Percentiles rank a stretch among this genome's conserved stretches.
phyloP scores from a whole-genome alignment of 1,140 invertebrate genomes.

The Tribolium madens region DNA sequence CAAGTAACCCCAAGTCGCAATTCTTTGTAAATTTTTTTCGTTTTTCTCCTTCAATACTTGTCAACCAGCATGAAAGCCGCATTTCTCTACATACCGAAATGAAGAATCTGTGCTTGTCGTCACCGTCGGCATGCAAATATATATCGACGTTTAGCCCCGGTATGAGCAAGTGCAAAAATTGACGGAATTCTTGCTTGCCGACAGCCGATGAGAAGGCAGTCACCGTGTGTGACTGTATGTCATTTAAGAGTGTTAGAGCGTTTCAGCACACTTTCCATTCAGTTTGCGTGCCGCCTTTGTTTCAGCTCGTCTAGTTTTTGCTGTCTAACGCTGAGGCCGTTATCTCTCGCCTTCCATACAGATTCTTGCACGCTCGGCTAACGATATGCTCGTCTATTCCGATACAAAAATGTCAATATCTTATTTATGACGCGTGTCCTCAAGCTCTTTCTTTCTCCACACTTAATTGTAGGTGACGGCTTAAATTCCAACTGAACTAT shows the following conservation, averaged over 20 bases:
- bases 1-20: not conserved
- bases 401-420: slow-evolving; percentile 41
- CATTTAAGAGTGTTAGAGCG: slow-evolving; percentile 37
- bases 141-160: slow-evolving; percentile 2
- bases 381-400: slow-evolving; percentile 37
- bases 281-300: slow-evolving; percentile 34
- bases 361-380: slow-evolving; percentile 31
- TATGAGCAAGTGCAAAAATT: slow-evolving; percentile 12
- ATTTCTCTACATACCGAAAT: not conserved
- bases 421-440: slow-evolving; percentile 33
- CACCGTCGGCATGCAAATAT: slow-evolving; percentile 9
- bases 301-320: slow-evolving; percentile 38
- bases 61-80: not conserved
- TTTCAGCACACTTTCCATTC: slow-evolving; percentile 38
- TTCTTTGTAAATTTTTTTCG: not conserved
- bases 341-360: slow-evolving; percentile 37
- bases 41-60: not conserved
- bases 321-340: slow-evolving; percentile 31
- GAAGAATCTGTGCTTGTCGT: slow-evolving; percentile 11
- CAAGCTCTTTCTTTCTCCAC: not conserved
- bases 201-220: slow-evolving; percentile 36
- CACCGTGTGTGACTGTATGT: slow-evolving; percentile 39
- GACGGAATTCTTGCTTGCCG: slow-evolving; percentile 31
- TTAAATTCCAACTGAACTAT: not conserved
- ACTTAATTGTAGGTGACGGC: not conserved